These are phyloP conservation scores for Limosa lapponica DNA, from an alignment of 2,797 vertebrate species.

Conservation along the genomic window DNA sequence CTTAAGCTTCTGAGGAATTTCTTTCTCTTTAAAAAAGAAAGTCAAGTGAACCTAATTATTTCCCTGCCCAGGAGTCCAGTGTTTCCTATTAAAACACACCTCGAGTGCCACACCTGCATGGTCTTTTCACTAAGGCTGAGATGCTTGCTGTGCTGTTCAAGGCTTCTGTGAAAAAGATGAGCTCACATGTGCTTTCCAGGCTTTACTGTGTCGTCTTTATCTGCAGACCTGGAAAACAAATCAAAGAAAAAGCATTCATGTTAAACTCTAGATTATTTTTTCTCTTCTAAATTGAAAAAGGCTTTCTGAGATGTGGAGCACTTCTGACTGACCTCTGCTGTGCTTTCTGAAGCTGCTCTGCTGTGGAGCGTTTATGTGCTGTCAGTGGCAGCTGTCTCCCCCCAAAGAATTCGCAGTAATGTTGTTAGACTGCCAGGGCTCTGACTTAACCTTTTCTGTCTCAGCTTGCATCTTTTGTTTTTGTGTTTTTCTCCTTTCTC, in stretches of 20 bases:
- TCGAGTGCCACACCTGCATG: not conserved
- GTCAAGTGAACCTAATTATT: not conserved
- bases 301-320: not conserved
- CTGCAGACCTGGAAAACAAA: slow-evolving; percentile 17
- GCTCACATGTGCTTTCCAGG: not conserved
- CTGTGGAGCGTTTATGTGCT: not conserved
- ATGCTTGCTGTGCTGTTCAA: not conserved
- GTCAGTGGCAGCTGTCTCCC: slow-evolving; percentile 7
- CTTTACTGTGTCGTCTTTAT: not conserved
- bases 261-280: slow-evolving; percentile 18
- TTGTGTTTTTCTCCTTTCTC: not conserved
- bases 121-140: not conserved
- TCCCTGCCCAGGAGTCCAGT: not conserved
- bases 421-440: not conserved
- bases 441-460: not conserved
- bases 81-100: slow-evolving; percentile 14
- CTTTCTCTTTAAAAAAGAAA: not conserved
- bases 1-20: not conserved
- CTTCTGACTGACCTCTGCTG: slow-evolving; percentile 26
- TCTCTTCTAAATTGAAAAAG: slow-evolving; percentile 33
- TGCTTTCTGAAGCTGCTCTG: slow-evolving; percentile 12
- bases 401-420: not conserved
- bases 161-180: not conserved
- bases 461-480: not conserved
- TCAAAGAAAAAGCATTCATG: slow-evolving; percentile 3